Evolutionary conservation across 53 echinoderm and acorn worm species (phyloP), one percentile per base, ranked within the genome.

Genomic region (Pentamera pediparva): DNA sequence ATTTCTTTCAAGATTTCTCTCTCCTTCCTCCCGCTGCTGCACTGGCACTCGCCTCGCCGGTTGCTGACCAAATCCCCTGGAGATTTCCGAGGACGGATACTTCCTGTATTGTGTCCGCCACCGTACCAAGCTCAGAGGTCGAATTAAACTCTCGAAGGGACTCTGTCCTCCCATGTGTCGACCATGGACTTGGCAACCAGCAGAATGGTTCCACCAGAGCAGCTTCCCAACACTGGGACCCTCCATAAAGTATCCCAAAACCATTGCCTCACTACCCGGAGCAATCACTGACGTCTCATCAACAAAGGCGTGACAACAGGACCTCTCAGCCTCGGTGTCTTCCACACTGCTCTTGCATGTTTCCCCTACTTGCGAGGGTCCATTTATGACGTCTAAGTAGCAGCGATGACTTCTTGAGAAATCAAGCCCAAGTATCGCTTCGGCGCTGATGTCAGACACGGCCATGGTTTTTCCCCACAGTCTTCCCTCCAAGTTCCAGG

Each of bases 21-120:
- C n/a, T 54, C 54, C 2, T 1, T n/a, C 0, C 25, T 54, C 54
- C 3, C 2, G 20, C n/a, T 1, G 2, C 0, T 54, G 54, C 25
- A 54, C 54, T 2, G 54, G 54, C 0, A 2, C 2, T 0, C 54
- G 54, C 25, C 54, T 54, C 0, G 1, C 54, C 1, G 54, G 1
- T 2, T 54, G 54, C n/a, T 2, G n/a, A n/a, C n/a, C n/a, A n/a
- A n/a, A n/a, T n/a, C n/a, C n/a, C n/a, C n/a, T n/a, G n/a, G n/a
- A n/a, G n/a, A n/a, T n/a, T n/a, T n/a, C 1, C 1, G 7, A 1
- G 0, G 1, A 53, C 0, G 12, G 0, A 0, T 0, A 0, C 1
- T 18, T 1, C 3, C 54, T 2, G 0, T 2, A 0, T 0, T 1
- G 0, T 53, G 7, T 9, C 1, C 54, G 0, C 32, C 57, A 11